Percentiles rank a stretch among this genome's conserved stretches.
phyloP scores from a whole-genome alignment of 2,797 vertebrate genomes.

The Sparus aurata region DNA sequence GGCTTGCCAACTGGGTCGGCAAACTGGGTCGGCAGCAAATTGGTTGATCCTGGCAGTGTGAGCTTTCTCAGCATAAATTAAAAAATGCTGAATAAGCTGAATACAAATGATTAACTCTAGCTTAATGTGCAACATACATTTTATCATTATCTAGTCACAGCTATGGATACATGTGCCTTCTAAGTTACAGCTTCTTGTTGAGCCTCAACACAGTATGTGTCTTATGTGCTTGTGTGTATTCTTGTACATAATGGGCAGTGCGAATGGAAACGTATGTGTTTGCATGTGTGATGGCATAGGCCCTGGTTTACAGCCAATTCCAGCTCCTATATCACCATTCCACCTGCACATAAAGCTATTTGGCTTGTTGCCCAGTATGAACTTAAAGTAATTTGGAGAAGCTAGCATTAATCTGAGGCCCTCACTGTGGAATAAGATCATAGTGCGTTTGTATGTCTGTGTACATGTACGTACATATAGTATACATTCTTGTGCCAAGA shows the following conservation, averaged over 20 bases:
- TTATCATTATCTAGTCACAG: constrained; percentile 37
- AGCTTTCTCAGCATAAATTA: constrained; percentile 51
- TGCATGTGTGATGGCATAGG: constrained; percentile 19
- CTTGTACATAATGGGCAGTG: constrained; percentile 3
- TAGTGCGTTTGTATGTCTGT: constrained; percentile 16
- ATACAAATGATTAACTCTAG: constrained; percentile 36
- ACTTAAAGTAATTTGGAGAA: constrained; percentile 71
- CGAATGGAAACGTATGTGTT: neutral
- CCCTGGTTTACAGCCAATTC: constrained; percentile 25
- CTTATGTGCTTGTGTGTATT: neutral
- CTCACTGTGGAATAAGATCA: constrained; percentile 56
- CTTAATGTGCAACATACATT: constrained; percentile 24
- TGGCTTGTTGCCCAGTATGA: constrained; percentile 57
- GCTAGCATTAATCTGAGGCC: constrained; percentile 68
- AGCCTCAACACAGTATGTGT: neutral
- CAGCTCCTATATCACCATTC: constrained; percentile 46
- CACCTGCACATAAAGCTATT: constrained; percentile 49
- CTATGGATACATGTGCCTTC: constrained; percentile 18
- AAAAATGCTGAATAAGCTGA: constrained; percentile 48
- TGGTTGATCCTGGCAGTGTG: constrained; percentile 19
- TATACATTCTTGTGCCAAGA: constrained; percentile 10
- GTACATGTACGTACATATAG: constrained; percentile 21
- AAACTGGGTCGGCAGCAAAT: constrained; percentile 46
- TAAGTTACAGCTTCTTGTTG: neutral
- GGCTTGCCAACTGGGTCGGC: constrained; percentile 35